Conservation (phyloP, 2,797 vertebrate genomes). For the Onychomys torridus region DNA sequence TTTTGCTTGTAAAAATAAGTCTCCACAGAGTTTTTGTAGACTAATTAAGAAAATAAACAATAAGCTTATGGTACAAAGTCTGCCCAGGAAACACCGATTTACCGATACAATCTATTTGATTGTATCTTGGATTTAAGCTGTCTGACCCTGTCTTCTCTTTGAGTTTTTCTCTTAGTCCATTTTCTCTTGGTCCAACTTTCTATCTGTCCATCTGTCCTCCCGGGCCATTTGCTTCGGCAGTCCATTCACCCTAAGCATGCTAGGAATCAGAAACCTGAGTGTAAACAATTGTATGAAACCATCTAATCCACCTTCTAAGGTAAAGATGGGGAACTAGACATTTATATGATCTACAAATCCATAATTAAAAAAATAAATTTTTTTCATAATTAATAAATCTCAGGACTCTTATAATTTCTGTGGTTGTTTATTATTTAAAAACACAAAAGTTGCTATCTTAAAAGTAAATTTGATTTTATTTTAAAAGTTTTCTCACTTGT, state of each 20-base stretch:
- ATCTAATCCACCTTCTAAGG: not conserved
- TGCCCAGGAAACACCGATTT: not conserved
- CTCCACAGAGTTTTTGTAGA: not conserved
- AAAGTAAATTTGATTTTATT: not conserved
- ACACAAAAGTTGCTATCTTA: not conserved
- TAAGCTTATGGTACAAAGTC: not conserved
- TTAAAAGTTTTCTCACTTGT: not conserved
- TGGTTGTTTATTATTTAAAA: not conserved
- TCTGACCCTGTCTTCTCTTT: not conserved
- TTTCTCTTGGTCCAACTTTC: not conserved
- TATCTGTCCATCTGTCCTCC: not conserved
- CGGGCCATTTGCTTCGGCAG: not conserved
- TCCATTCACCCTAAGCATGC: not conserved
- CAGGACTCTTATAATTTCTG: not conserved
- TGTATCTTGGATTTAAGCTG: not conserved
- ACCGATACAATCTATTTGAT: not conserved
- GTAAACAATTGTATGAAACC: not conserved
- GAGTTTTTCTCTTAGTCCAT: not conserved
- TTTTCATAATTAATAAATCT: not conserved
- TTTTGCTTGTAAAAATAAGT: slow-evolving; percentile 14
- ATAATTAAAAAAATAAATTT: not conserved
- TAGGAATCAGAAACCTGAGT: not conserved
- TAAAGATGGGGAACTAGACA: not conserved
- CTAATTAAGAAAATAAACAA: slow-evolving; percentile 9
- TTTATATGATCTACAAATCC: not conserved